Evolutionary conservation across 2,797 vertebrate species (phyloP).

Genomic region (Ptychobarbus kaznakovi): DNA sequence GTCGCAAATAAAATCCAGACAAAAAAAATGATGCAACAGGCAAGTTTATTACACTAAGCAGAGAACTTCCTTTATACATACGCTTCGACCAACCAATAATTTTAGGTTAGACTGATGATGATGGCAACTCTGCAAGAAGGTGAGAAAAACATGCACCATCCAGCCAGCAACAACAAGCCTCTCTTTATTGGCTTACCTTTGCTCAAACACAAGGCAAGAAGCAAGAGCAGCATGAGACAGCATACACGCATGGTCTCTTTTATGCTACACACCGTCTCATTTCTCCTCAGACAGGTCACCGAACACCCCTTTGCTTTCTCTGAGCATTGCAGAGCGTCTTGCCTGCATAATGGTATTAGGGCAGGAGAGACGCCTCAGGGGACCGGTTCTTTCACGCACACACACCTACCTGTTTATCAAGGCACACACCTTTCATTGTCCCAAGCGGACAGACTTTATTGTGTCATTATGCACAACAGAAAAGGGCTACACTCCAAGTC

Average conservation of each 20-base stretch:
- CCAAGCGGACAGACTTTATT: constrained; percentile 63
- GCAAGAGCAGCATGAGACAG: constrained; percentile 19
- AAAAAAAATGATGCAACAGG: constrained; percentile 52
- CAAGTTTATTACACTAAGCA: constrained; percentile 16
- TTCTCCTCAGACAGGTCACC: constrained; percentile 71
- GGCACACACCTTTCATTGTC: constrained; percentile 60
- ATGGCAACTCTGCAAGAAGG: constrained; percentile 11
- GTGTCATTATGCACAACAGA: constrained; percentile 67
- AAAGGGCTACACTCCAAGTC: constrained; percentile 41
- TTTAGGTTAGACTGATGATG: neutral
- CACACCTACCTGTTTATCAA: constrained; percentile 45
- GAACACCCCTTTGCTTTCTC: constrained; percentile 71
- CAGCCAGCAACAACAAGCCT: neutral
- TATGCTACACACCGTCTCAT: constrained; percentile 67
- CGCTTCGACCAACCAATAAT: neutral
- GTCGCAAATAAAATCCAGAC: constrained; percentile 3
- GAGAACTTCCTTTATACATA: constrained; percentile 13
- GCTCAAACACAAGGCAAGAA: constrained; percentile 21
- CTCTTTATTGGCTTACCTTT: constrained; percentile 37
- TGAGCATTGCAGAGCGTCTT: constrained; percentile 37
- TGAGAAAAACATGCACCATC: constrained; percentile 10
- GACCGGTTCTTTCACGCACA: constrained; percentile 58
- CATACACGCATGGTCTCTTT: constrained; percentile 65
- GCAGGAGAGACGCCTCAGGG: constrained; percentile 75
- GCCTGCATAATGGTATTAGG: constrained; percentile 58